Conservation (phyloP, 92 coral and sea anemone genomes). For the Actinostola sp. region DNA sequence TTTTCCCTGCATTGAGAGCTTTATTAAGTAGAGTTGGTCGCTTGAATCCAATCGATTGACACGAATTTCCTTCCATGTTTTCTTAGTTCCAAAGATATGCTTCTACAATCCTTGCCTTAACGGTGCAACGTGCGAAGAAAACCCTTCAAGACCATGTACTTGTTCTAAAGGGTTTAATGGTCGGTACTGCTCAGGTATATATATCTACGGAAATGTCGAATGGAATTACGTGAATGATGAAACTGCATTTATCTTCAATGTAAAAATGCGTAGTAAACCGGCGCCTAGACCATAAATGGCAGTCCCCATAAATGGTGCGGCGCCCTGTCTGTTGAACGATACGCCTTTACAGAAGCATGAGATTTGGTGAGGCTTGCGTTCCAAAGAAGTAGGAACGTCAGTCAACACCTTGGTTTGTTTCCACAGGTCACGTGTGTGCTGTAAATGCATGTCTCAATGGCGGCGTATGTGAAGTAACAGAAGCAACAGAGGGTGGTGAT, state of each 20-base stretch:
- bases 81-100: slow-evolving; percentile 32
- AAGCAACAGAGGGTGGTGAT: slow-evolving; percentile 24
- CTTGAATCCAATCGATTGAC: neutral
- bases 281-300: too few relatives aligned
- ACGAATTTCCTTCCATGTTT: neutral
- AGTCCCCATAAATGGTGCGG: too few relatives aligned
- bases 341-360: too few relatives aligned
- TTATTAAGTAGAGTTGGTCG: too few relatives aligned
- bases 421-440: slow-evolving; percentile 40
- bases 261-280: too few relatives aligned
- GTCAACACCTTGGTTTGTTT: neutral
- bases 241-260: too few relatives aligned
- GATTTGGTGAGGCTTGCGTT: too few relatives aligned
- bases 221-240: too few relatives aligned
- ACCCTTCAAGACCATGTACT: slow-evolving; percentile 35
- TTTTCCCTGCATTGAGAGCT: too few relatives aligned
- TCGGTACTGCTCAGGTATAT: slow-evolving; percentile 42
- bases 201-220: too few relatives aligned
- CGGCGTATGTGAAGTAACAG: slow-evolving; percentile 39
- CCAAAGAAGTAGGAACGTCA: neutral
- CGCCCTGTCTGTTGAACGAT: too few relatives aligned
- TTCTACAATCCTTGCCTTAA: slow-evolving; percentile 44
- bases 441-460: slow-evolving; percentile 46
- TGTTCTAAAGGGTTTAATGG: slow-evolving; percentile 49
- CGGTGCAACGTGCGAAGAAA: slow-evolving; percentile 48